Base-by-base conservation (phyloP, 1,140 invertebrate genomes). In the Danaus plexippus region DNA sequence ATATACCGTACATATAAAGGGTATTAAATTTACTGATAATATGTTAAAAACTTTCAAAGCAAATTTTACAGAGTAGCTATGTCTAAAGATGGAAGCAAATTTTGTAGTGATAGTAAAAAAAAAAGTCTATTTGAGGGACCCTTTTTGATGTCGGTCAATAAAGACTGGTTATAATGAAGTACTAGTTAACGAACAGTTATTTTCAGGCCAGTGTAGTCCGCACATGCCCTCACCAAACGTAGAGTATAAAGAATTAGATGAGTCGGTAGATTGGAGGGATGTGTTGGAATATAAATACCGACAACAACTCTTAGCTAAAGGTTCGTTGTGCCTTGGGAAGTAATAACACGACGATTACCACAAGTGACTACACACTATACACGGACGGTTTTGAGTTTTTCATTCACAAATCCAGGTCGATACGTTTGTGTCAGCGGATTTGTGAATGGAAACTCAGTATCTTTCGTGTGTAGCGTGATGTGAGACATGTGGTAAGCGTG, bases 231-330 rank as follows among this genome's bases (percentile, higher is more conserved):
- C 80, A 61, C 80, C 79, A 63, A 84, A 80, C 64, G 59, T 74
- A 57, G 66, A 71, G 53, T 86, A 86, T 72, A 86, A 64, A 76
- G 83, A 86, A 58, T 85, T 86, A 86, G 83, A 86, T 84, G 79
- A 77, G 59, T 86, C 83, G 48, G 79, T 86, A 80, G 78, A 84
- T 80, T 86, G 83, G 83, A 73, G 69, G 52, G 80, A 86, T 46
- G 69, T 86, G 43, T 69, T 86, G 61, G 72, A 71, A 56, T 72
- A 74, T 60, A 82, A 79, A 69, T 64, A 62, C 52, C 69, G 64
- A 66, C 69, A 73, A 61, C 64, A 77, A 48, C 44, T 71, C 65
- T 76, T 86, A 46, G 71, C 70, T 80, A 77, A 83, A 86, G 83
- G 80, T 86, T 84, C 69, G 83, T 86, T 32, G 79, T 77, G 83